Base-by-base conservation (phyloP, 2,888 invertebrate species). In the Busseola fusca region DNA sequence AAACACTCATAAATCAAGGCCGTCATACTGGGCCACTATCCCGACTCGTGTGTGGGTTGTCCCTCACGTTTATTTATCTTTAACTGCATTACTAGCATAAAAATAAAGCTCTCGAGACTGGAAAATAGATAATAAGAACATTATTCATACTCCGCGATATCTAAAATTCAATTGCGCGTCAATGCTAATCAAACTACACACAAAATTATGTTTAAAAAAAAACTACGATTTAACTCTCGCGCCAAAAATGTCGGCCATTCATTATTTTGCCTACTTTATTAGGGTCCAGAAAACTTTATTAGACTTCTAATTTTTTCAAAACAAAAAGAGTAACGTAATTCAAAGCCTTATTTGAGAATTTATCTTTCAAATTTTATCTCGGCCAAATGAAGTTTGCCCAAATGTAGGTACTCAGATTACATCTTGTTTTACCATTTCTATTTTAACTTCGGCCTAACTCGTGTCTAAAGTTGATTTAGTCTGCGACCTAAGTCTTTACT, bases 351-450 rank as follows among this genome's bases (percentile, higher is more conserved):
- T 78, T 83, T 67, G 71, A 63, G 40, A 75, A 72, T 82, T 74
- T 76, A 76, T 77, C 85, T 74, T 69, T 64, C 37, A 76, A 75
- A 69, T 69, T 73, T 60, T 72, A 74, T 77, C 75, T 83, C 25
- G 40, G 27, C 72, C 66, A 78, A 81, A 80, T 74, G 59, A 73
- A 76, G 76, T 72, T 75, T 64, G 48, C 30, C 64, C 66, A 76
- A 81, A 81, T 69, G 75, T n/a, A n/a, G n/a, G n/a, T 57, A 64
- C 45, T 72, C n/a, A 65, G 85, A 83, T 80, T 78, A 21, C 34
- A 80, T 83, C 85, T 67, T 50, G 40, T 62, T 71, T 76, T 66
- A 66, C 81, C 74, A 78, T 80, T 81, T 78, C 42, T 64, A 75
- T 69, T 62, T 76, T 48, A 66, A 78, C 57, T 62, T 72, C 52